Evolutionary conservation across 2,888 invertebrate genomes (phyloP).

Genomic region (Stomorhina lunata): DNA sequence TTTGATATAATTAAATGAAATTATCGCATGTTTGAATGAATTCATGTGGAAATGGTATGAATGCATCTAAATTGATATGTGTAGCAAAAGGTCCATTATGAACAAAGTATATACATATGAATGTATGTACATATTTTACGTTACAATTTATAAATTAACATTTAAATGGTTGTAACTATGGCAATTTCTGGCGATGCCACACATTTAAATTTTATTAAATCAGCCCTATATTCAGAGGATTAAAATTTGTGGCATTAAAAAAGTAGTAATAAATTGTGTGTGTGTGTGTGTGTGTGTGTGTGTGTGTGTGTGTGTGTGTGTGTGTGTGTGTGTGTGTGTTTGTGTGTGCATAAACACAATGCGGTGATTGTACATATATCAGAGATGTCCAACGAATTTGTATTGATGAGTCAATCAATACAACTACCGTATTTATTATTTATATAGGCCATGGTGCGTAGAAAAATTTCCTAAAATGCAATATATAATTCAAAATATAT

Average conservation of each 20-base stretch:
- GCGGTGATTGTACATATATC: too few relatives aligned
- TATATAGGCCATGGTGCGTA: too few relatives aligned
- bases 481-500: too few relatives aligned
- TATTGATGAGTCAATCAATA: too few relatives aligned
- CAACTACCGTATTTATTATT: too few relatives aligned
- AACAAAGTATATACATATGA: not conserved
- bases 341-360: conserved; percentile 11
- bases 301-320: not conserved
- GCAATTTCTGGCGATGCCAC: conserved; percentile 43
- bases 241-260: conserved; percentile 52
- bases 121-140: conserved; percentile 1
- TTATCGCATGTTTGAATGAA: conserved; percentile 23
- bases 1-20: not conserved
- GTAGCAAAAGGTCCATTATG: conserved; percentile 34
- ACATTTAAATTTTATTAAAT: conserved; percentile 55
- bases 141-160: conserved; percentile 53
- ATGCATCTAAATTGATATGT: conserved; percentile 28
- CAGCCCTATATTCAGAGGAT: conserved; percentile 48
- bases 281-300: not conserved
- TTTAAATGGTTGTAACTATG: conserved; percentile 51
- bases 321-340: not conserved
- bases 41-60: conserved; percentile 3
- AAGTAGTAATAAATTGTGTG: not conserved
- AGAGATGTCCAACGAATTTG: too few relatives aligned
- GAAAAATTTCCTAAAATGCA: too few relatives aligned